Percentiles rank a stretch among this genome's conserved stretches.
Conservation (phyloP, 2,797 vertebrate species). For the Novumbra hubbsi region DNA sequence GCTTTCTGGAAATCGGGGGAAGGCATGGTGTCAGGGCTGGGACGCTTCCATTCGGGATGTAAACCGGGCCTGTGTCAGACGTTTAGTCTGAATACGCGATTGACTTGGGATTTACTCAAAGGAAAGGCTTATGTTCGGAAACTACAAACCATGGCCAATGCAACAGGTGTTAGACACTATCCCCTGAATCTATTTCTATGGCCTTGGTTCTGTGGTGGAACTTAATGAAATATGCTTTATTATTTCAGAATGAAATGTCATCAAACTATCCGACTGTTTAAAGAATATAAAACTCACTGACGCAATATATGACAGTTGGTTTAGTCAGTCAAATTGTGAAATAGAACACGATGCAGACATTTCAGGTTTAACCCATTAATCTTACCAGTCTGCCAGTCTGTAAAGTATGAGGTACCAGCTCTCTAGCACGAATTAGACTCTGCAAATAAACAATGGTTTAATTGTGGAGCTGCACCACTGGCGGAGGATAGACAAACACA, state of each 20-base stretch:
- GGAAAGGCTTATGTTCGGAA: background rate
- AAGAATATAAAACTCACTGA: background rate
- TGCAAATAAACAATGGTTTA: background rate
- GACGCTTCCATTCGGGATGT: background rate
- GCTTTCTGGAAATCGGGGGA: background rate
- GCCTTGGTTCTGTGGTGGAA: background rate
- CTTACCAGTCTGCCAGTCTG: background rate
- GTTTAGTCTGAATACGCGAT: background rate
- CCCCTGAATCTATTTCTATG: background rate
- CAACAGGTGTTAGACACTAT: background rate
- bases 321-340: background rate
- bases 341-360: background rate
- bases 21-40: background rate
- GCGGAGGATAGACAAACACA: too few relatives aligned
- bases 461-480: background rate
- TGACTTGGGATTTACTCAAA: background rate
- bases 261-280: background rate
- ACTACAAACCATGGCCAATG: background rate
- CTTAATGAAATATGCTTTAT: background rate
- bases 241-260: background rate
- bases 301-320: background rate
- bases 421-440: background rate
- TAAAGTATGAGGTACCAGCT: background rate
- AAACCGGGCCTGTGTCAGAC: background rate
- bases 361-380: background rate